Evolutionary conservation across 37 sponge, comb jelly and placozoan species (phyloP), one percentile per base, ranked within the genome.

Genomic region (Halisarca cf. caerulea): DNA sequence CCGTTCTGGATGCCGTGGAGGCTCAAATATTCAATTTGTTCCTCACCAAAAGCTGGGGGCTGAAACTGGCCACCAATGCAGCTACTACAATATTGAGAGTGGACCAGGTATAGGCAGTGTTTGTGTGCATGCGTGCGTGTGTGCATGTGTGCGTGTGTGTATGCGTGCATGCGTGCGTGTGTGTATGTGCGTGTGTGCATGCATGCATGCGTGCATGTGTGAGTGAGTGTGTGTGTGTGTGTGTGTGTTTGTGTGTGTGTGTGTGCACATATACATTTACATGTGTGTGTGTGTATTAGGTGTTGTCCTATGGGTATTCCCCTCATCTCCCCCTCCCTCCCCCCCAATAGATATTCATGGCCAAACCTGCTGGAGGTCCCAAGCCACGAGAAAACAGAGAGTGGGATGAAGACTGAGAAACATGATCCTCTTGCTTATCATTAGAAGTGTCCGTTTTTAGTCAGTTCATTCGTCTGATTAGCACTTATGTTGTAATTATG

Each of bases 321-420:
- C n/a, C n/a, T n/a, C n/a, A 17, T 70, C 17, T 77, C 23, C 2
- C 30, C 80, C 66, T 9, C 38, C 30, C 75, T 55, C 14, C 30
- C 45, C 18, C 55, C 11, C 23, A 43, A 44, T 75, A 98, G 98
- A 98, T 98, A 37, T 94, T 98, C 75, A 96, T 98, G 96, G 94
- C 99, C 27, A 98, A 98, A 58, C 86, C 86, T 43, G 94, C 99
- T 28, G 99, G 99, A 28, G 99, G 99, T 11, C 99, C 99, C 18
- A 98, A 98, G 78, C 96, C 96, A 32, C 66, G 73, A 45, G 93
- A 84, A 32, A 84, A 91, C 23, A 60, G 78, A 11, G 82, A 88
- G 53, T 74, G 94, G 83, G 96, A 95, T 35, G 96, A 98, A 43
- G 98, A 98, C 51, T 88, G 90, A 53, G n/a, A 36, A 84, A 44